Conservation (phyloP, 1,140 invertebrate genomes). For the Drosophila subpulchrella region DNA sequence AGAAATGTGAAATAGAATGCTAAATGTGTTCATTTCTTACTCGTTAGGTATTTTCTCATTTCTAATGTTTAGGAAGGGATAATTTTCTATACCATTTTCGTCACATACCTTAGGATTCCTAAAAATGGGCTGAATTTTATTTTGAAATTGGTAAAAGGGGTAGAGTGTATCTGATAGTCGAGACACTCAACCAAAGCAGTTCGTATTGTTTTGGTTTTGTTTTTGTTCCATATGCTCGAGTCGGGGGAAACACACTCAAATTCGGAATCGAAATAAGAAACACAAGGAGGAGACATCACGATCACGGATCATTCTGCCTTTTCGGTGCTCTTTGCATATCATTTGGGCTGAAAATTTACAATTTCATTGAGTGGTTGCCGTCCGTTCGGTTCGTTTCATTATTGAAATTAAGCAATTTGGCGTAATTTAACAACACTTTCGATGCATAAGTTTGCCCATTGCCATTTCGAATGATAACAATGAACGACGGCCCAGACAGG, state of each 20-base stretch:
- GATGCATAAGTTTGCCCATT: slow-evolving; percentile 70
- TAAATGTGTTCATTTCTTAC: not conserved
- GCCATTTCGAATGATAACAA: slow-evolving; percentile 73
- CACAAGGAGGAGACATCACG: slow-evolving; percentile 33
- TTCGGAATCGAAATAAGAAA: slow-evolving; percentile 26
- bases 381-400: slow-evolving; percentile 64
- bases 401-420: slow-evolving; percentile 83
- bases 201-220: too few relatives aligned
- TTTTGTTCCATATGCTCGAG: not conserved
- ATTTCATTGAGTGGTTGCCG: slow-evolving; percentile 67
- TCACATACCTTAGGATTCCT: too few relatives aligned
- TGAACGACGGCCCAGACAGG: slow-evolving; percentile 35
- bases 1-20: not conserved
- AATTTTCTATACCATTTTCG: fast-evolving
- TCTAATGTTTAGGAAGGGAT: not conserved
- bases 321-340: slow-evolving; percentile 70
- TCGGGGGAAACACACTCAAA: not conserved
- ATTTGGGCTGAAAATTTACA: slow-evolving; percentile 73
- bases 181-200: too few relatives aligned
- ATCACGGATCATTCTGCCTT: slow-evolving; percentile 45
- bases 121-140: too few relatives aligned
- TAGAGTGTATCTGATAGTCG: too few relatives aligned
- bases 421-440: slow-evolving; percentile 83
- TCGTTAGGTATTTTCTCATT: not conserved
- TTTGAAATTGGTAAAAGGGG: too few relatives aligned